Base-by-base conservation (phyloP, 2,113 vertebrate genomes). In the Sciurus niger region DNA sequence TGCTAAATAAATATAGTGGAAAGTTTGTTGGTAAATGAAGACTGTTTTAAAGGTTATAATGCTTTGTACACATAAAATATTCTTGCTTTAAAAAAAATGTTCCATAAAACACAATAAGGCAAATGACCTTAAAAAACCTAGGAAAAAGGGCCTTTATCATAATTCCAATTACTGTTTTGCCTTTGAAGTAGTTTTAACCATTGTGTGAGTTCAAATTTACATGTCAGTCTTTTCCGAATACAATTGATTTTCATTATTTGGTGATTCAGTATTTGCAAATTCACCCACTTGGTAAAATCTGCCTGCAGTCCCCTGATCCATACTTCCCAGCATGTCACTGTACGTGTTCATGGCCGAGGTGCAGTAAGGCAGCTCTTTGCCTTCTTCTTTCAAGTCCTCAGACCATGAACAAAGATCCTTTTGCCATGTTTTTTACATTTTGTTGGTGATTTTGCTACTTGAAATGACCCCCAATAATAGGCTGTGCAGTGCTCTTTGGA, bases 51-150 rank as follows among this genome's bases (percentile, higher is more conserved):
- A 89, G 92, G 93, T 84, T 93, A 63, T 95, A 93, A 77, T 94
- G 79, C 65, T 94, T 97, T 98, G 84, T 98, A 95, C 53, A 96
- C 97, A 98, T 98, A 98, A 98, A 98, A 40, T 96, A 74, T 82
- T 97, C n/a, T 94, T 96, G 92, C 96, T 93, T 90, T 48, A 48
- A 48, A 48, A 48, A 48, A 48, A 48, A 32, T 76, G 34, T 34
- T 55, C n/a, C 68, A 32, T 51, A 65, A 58, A 55, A 32, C 37
- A 60, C 17, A 74, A 43, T 30, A 40, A 58, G 14, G 8, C 34
- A 82, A 63, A 60, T 58, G 40, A 53, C 40, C 70, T 80, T 80
- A 43, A n/a, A 82, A 48, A 74, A 6, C 55, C 3, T 28, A n/a
- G 55, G 25, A 60, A 37, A 73, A 74, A 84, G 20, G 48, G 43